Evolutionary conservation across 2,113 vertebrate species (phyloP).

Genomic region (Colossoma macropomum): DNA sequence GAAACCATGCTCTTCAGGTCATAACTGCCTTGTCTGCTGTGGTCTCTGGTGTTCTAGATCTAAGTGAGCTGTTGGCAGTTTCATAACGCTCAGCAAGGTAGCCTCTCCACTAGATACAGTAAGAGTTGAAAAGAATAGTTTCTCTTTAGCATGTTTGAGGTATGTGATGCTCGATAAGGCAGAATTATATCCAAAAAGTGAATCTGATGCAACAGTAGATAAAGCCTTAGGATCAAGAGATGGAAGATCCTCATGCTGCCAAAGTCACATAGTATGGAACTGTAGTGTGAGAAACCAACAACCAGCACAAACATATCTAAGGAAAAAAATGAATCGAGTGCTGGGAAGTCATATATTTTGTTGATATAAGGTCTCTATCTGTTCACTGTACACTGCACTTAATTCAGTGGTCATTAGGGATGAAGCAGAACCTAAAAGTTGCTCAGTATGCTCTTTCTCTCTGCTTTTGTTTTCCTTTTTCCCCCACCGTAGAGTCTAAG

Average conservation of each 20-base stretch:
- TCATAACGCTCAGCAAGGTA: not conserved
- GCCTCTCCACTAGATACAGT: not conserved
- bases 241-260: not conserved
- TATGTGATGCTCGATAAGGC: not conserved
- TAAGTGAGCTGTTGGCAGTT: not conserved
- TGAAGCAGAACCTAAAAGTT: not conserved
- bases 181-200: not conserved
- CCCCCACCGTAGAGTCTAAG: constrained; percentile 57
- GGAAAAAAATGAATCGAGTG: not conserved
- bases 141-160: not conserved
- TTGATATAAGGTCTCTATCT: not conserved
- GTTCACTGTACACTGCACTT: not conserved
- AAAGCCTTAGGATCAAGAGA: not conserved
- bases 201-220: no score
- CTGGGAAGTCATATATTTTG: not conserved
- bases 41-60: no score
- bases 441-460: not conserved
- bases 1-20: not conserved
- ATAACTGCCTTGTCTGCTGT: not conserved
- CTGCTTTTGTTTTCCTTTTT: not conserved
- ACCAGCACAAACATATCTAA: no score
- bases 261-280: not conserved
- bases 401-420: not conserved
- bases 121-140: not conserved
- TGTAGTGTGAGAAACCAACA: no score